Conservation (phyloP, 35 echinoderm and acorn worm genomes). For the Chiridota heheva region DNA sequence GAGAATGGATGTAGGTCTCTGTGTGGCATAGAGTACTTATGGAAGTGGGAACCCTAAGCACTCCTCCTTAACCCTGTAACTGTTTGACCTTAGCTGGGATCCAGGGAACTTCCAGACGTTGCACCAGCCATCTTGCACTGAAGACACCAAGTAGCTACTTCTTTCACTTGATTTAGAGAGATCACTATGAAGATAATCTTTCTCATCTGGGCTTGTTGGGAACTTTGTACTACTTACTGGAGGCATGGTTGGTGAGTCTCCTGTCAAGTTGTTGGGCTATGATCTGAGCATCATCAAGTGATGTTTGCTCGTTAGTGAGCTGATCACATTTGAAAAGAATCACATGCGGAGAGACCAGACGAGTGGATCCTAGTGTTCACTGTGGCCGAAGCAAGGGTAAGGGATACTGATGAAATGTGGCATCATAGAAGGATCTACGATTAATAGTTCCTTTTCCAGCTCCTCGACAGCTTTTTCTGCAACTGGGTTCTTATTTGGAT, state of each 20-base stretch:
- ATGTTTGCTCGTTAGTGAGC: constrained; percentile 50
- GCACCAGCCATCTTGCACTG: constrained; percentile 35
- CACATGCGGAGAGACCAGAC: constrained; percentile 39
- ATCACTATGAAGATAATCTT: constrained; percentile 46
- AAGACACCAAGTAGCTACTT: constrained; percentile 17
- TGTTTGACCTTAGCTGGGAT: constrained; percentile 23
- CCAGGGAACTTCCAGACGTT: constrained; percentile 48
- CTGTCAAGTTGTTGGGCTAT: constrained; percentile 19
- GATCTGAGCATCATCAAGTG: constrained; percentile 12
- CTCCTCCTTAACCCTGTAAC: constrained; percentile 12
- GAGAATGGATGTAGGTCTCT: too few relatives aligned
- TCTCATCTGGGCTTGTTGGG: constrained; percentile 11
- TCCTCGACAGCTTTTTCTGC: constrained; percentile 55
- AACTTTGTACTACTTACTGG: constrained; percentile 18
- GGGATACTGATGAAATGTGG: constrained; percentile 2
- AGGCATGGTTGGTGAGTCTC: constrained; percentile 24
- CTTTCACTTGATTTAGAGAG: constrained; percentile 17
- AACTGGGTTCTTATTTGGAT: constrained; percentile 55
- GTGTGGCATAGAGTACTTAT: too few relatives aligned
- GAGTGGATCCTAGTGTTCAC: constrained; percentile 34
- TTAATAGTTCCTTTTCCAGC: constrained; percentile 53
- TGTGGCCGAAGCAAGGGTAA: constrained; percentile 14
- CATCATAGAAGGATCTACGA: constrained; percentile 22
- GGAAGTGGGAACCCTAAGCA: too few relatives aligned
- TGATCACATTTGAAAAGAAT: constrained; percentile 46